Percentiles rank a stretch among this genome's conserved stretches.
Conservation (phyloP, 2,888 invertebrate species). For the Cyclophora albipunctata region DNA sequence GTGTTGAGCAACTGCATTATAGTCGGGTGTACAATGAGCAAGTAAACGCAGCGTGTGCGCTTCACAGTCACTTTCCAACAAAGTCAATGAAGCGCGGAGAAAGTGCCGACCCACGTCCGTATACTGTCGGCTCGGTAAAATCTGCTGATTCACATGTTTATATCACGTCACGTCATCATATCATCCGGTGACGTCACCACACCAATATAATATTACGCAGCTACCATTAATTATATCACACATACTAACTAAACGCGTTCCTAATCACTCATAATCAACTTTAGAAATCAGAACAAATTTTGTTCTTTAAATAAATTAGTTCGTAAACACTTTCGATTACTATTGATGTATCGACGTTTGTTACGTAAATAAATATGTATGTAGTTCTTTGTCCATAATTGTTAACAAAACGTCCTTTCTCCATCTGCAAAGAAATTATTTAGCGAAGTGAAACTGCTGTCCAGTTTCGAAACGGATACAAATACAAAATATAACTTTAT, state of each 20-base stretch:
- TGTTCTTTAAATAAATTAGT: too few relatives aligned
- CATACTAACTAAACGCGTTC: slow-evolving; percentile 1
- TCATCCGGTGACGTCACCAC: slow-evolving; percentile 1
- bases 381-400: slow-evolving; percentile 1
- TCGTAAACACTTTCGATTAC: too few relatives aligned
- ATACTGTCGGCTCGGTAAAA: slow-evolving; percentile 50
- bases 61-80: slow-evolving; percentile 68
- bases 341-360: too few relatives aligned
- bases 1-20: slow-evolving; percentile 33
- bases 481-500: slow-evolving; percentile 14
- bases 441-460: slow-evolving; percentile 24
- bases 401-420: slow-evolving; percentile 12
- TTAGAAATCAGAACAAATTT: slow-evolving; percentile 1
- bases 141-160: slow-evolving; percentile 57
- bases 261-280: not conserved
- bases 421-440: slow-evolving; percentile 13
- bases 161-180: slow-evolving; percentile 20
- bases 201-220: not conserved
- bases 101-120: slow-evolving; percentile 70
- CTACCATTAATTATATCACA: not conserved
- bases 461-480: slow-evolving; percentile 17
- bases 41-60: slow-evolving; percentile 44
- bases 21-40: slow-evolving; percentile 29
- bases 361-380: too few relatives aligned
- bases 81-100: slow-evolving; percentile 72